These are phyloP conservation scores for Sialis fuliginosa DNA, from an alignment of 2,888 invertebrate species.

Conservation along the genomic window DNA sequence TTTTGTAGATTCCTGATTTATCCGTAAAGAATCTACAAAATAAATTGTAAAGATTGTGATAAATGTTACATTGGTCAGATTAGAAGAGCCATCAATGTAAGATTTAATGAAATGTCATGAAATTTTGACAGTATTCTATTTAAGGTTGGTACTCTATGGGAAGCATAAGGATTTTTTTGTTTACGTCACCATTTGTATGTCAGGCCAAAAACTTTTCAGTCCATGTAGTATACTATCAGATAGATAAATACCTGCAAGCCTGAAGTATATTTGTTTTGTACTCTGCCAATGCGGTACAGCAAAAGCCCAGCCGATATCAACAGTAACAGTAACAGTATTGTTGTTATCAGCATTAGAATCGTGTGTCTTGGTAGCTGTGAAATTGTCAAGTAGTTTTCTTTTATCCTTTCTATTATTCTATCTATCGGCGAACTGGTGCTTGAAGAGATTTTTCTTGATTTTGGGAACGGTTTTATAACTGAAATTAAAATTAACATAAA, in stretches of 20 bases:
- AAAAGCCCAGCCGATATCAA: conserved; percentile 37
- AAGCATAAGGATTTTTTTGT: no score
- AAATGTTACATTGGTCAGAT: no score
- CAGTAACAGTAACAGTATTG: conserved; percentile 33
- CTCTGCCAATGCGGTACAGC: conserved; percentile 34
- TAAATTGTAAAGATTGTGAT: no score
- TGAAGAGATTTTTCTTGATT: neutral
- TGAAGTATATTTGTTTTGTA: conserved; percentile 22
- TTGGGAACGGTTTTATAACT: neutral
- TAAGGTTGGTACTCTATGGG: no score
- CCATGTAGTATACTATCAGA: no score
- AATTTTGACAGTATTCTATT: no score
- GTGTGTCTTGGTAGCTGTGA: conserved; percentile 28
- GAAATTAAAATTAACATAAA: neutral
- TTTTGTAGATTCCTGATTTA: no score
- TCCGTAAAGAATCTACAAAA: no score
- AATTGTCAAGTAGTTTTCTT: conserved; percentile 14
- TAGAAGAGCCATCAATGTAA: no score
- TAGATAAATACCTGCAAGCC: conserved; percentile 21
- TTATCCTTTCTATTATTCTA: neutral
- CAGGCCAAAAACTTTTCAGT: no score
- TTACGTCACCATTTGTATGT: no score
- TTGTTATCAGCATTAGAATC: conserved; percentile 32
- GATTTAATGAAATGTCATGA: no score
- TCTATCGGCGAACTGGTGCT: neutral